These are phyloP conservation scores for Delia radicum DNA, from an alignment of 1,140 invertebrate genomes.

Conservation along the genomic window DNA sequence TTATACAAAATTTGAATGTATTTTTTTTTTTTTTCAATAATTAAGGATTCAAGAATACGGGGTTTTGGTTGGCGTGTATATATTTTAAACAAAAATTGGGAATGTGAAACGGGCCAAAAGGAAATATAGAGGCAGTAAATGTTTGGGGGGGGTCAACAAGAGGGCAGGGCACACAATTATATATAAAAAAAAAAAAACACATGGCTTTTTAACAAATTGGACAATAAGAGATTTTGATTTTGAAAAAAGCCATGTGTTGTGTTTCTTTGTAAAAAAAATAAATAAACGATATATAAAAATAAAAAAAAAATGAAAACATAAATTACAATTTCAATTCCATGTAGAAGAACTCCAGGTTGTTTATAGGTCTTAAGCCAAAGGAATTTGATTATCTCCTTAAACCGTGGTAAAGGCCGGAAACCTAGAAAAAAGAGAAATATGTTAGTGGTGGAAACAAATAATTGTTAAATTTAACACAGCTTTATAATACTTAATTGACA, in stretches of 20 bases:
- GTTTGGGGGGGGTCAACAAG: neutral
- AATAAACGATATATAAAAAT: neutral
- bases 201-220: neutral
- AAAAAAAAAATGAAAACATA: constrained; percentile 1
- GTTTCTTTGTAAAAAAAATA: neutral
- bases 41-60: neutral
- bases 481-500: too few relatives aligned
- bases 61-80: neutral
- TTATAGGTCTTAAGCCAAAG: too few relatives aligned
- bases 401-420: too few relatives aligned
- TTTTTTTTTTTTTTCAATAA: neutral
- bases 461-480: too few relatives aligned
- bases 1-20: neutral
- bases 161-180: neutral
- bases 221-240: neutral
- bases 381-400: too few relatives aligned
- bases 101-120: neutral
- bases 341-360: neutral
- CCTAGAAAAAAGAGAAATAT: constrained; percentile 23
- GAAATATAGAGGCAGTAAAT: neutral
- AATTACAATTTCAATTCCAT: constrained; percentile 14
- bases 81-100: neutral
- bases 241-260: neutral
- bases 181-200: neutral
- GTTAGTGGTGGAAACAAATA: neutral